Evolutionary conservation across 2,888 invertebrate species (phyloP), one percentile per base, ranked within the genome.

Genomic region (Heliconius ethilla): DNA sequence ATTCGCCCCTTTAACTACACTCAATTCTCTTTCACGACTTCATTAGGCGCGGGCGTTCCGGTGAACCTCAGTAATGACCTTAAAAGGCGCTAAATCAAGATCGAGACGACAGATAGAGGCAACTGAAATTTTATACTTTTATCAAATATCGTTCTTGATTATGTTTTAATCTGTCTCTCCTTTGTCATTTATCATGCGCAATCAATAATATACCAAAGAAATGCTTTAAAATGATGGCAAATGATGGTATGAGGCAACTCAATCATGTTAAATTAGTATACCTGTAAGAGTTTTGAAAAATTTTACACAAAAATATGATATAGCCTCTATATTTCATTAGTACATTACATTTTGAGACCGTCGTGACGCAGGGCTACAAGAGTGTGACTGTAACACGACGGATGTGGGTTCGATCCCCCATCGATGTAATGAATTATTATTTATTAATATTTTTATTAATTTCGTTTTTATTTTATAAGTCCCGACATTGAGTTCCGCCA

Each of bases 21-120:
- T 93, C 92, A 91, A 93, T 93, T 93, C 92, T 92, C 92, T 91
- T 92, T 91, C 91, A 92, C 90, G 93, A 93, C 91, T 93, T 93
- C 93, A 93, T 93, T 94, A 94, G 91, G 91, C 90, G 91, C 87
- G 90, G 89, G 92, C 90, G 92, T 93, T 92, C 90, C 92, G 91
- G 91, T 92, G 91, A 91, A 92, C 92, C 92, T 90, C 91, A 89
- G 91, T 92, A 92, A 94, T 92, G 92, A 93, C 91, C 92, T 91
- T 91, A 90, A 91, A 92, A 90, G 89, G 91, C 92, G 91, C 91
- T 92, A 93, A 94, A 93, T 93, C 93, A 92, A 92, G 93, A 94
- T 92, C 75, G 75, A 77, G 65, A 77, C 69, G 69, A 78, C 51
- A 78, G 81, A 81, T 81, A 80, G 75, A 75, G 77, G 69, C 75